Evolutionary conservation across 2,797 vertebrate species (phyloP).

Genomic region (Manis pentadactyla): DNA sequence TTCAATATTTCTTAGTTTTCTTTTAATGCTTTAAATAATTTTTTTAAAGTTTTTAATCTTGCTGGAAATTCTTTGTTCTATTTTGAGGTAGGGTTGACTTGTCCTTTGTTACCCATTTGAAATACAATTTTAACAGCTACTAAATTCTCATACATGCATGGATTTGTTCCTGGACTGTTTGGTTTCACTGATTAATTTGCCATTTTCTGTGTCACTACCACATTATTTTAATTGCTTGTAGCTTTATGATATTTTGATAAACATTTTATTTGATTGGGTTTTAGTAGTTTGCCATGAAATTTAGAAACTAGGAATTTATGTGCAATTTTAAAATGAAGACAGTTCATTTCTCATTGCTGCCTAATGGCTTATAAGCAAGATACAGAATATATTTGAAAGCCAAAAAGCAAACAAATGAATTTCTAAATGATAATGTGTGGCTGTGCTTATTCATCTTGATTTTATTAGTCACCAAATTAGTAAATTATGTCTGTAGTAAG

Average conservation of each 20-base stretch:
- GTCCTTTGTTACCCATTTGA: not conserved
- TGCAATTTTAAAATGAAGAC: constrained; percentile 3
- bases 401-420: not conserved
- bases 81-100: not conserved
- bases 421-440: not conserved
- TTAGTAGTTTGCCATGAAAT: not conserved
- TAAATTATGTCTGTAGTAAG: not conserved
- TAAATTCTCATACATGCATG: not conserved
- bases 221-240: constrained; percentile 20
- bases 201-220: not conserved
- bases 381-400: not conserved
- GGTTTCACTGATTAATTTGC: constrained; percentile 15
- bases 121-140: not conserved
- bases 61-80: constrained; percentile 24
- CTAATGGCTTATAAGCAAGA: not conserved
- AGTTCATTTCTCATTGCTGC: constrained; percentile 21
- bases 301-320: constrained; percentile 40
- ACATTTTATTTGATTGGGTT: constrained; percentile 27
- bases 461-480: constrained; percentile 13
- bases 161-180: not conserved
- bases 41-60: constrained; percentile 6
- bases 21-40: not conserved
- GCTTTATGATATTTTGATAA: not conserved
- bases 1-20: not conserved
- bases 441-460: constrained; percentile 11